Percentiles rank a stretch among this genome's conserved stretches.
These are phyloP conservation scores for Drosophila seguyi DNA, from an alignment of 1,140 invertebrate genomes.

Conservation along the genomic window DNA sequence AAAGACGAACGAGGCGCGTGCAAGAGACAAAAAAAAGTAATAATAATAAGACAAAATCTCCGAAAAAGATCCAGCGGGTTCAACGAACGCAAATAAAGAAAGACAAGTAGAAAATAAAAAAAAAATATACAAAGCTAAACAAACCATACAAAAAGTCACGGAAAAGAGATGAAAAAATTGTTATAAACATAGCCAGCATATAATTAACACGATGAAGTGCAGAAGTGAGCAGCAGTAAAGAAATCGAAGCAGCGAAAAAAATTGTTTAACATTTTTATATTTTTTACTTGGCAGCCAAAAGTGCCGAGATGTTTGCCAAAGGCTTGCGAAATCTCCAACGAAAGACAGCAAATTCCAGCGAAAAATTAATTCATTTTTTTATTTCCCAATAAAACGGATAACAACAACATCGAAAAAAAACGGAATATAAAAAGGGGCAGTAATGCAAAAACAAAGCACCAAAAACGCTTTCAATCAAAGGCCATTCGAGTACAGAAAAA, in stretches of 20 bases:
- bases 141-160: constrained; percentile 39
- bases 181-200: constrained; percentile 51
- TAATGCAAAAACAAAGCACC: constrained; percentile 15
- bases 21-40: constrained; percentile 48
- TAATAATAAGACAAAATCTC: constrained; percentile 50
- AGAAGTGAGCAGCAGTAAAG: constrained; percentile 37
- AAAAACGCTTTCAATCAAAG: constrained; percentile 40
- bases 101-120: constrained; percentile 20
- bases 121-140: background rate
- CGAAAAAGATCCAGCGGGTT: constrained; percentile 37
- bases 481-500: constrained; percentile 17
- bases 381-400: constrained; percentile 21
- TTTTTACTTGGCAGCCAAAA: constrained; percentile 46
- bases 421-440: constrained; percentile 13
- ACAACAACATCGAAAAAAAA: background rate
- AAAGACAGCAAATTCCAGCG: constrained; percentile 33
- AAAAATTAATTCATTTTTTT: constrained; percentile 42
- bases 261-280: constrained; percentile 23
- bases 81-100: constrained; percentile 54
- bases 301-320: constrained; percentile 52
- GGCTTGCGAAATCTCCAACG: constrained; percentile 28
- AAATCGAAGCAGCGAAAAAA: constrained; percentile 42
- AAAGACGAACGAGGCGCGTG: constrained; percentile 43
- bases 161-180: constrained; percentile 37
- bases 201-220: constrained; percentile 66